Conservation (phyloP, 1,140 invertebrate genomes). For the Laupala kohalensis region DNA sequence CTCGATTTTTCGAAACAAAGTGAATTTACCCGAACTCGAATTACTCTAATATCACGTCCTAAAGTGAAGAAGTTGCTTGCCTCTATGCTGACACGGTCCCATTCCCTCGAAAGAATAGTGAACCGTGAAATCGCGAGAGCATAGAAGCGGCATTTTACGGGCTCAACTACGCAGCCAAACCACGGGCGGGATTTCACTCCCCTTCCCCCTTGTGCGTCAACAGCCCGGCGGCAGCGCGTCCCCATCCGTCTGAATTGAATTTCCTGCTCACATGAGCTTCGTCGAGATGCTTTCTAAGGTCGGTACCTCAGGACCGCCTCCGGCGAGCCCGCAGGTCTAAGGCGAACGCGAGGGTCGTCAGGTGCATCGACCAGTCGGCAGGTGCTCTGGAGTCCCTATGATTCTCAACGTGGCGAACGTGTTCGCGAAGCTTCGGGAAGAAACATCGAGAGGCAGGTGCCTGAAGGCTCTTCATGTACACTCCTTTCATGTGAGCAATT, state of each 20-base stretch:
- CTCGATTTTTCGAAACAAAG: background rate
- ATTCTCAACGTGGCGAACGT: too few species aligned
- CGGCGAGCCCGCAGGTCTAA: too few species aligned
- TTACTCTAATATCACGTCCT: background rate
- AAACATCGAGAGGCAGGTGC: too few species aligned
- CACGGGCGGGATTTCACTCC: background rate
- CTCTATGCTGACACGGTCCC: too few species aligned
- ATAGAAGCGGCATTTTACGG: background rate
- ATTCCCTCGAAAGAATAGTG: background rate
- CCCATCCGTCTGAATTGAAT: background rate
- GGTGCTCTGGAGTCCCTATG: too few species aligned
- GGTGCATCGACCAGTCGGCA: too few species aligned
- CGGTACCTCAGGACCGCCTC: background rate
- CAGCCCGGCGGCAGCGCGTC: too few species aligned
- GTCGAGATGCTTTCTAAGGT: background rate
- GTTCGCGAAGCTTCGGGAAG: too few species aligned
- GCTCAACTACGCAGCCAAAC: background rate
- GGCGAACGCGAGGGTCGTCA: too few species aligned
- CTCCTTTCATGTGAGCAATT: too few species aligned
- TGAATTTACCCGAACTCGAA: background rate
- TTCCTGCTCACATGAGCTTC: background rate
- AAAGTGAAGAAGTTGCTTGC: background rate
- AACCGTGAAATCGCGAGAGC: background rate
- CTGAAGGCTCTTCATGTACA: too few species aligned
- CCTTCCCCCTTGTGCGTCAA: too few species aligned